phyloP scores from a whole-genome alignment of 2,797 vertebrate genomes.

The Melopsittacus undulatus region DNA sequence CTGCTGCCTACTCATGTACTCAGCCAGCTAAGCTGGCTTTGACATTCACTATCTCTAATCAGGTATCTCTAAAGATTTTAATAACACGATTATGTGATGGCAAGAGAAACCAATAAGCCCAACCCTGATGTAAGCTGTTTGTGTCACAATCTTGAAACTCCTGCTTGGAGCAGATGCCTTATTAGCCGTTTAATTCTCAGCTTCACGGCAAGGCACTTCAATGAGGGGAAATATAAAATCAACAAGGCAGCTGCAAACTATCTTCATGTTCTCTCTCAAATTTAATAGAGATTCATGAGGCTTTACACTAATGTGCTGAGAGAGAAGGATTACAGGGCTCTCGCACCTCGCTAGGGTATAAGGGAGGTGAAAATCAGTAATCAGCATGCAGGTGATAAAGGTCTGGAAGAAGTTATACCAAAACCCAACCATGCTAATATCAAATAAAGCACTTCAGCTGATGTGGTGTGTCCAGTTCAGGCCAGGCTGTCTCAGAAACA shows the following conservation, averaged over 20 bases:
- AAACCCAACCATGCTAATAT: rapidly evolving
- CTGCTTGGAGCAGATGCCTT: constrained; percentile 48
- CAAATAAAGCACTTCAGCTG: background rate
- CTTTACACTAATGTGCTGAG: constrained; percentile 24
- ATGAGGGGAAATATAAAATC: constrained; percentile 50
- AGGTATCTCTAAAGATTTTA: background rate
- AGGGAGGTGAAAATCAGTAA: background rate
- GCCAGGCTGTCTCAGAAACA: background rate
- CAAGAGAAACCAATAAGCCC: constrained; percentile 38
- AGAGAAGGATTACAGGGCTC: constrained; percentile 7
- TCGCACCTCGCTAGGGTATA: background rate
- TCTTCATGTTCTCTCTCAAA: constrained; percentile 39
- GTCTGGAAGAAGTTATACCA: background rate
- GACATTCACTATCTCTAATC: background rate
- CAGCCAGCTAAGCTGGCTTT: background rate
- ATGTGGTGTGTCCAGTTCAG: background rate
- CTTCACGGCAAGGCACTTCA: constrained; percentile 5
- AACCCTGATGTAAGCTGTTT: constrained; percentile 5
- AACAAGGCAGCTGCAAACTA: constrained; percentile 59
- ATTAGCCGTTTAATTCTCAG: constrained; percentile 53
- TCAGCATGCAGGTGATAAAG: background rate
- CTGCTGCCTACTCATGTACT: background rate
- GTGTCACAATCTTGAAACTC: constrained; percentile 34
- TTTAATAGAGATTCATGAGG: constrained; percentile 63
- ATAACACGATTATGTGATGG: background rate